Percentiles rank a stretch among this genome's conserved stretches.
phyloP scores from a whole-genome alignment of 2,113 vertebrate species.

The Rissa tridactyla region DNA sequence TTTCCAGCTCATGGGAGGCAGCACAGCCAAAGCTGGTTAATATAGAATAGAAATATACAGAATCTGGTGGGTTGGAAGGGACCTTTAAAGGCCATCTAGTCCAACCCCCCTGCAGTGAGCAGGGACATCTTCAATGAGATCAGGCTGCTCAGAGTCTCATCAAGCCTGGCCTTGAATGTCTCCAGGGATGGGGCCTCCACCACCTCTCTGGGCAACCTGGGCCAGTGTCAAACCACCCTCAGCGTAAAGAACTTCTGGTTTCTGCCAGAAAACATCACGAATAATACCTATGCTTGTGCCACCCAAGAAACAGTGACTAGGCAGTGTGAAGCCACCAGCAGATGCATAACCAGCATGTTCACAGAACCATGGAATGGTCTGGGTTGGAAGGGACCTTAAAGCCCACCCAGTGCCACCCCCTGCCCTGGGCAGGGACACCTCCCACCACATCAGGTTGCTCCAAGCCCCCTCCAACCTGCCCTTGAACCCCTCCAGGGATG shows the following conservation, averaged over 20 bases:
- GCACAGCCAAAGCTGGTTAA: background rate
- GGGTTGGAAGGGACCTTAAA: background rate
- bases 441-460: background rate
- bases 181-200: too few relatives aligned
- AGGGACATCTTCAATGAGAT: too few relatives aligned
- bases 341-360: fast-evolving
- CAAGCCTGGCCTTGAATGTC: too few relatives aligned
- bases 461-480: background rate
- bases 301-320: fast-evolving
- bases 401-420: background rate
- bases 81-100: too few relatives aligned
- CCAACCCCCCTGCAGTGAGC: too few relatives aligned
- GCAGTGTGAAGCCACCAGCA: fast-evolving
- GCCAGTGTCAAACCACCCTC: too few relatives aligned
- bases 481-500: background rate
- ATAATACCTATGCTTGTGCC: background rate
- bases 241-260: too few relatives aligned
- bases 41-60: too few relatives aligned
- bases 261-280: too few relatives aligned
- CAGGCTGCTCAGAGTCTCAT: too few relatives aligned
- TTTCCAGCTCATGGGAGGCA: background rate
- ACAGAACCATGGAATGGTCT: background rate
- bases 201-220: too few relatives aligned
- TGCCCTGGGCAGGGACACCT: background rate
- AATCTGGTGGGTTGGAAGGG: too few relatives aligned